These are phyloP conservation scores for Celastrina argiolus DNA, from an alignment of 2,888 invertebrate genomes.

Conservation along the genomic window DNA sequence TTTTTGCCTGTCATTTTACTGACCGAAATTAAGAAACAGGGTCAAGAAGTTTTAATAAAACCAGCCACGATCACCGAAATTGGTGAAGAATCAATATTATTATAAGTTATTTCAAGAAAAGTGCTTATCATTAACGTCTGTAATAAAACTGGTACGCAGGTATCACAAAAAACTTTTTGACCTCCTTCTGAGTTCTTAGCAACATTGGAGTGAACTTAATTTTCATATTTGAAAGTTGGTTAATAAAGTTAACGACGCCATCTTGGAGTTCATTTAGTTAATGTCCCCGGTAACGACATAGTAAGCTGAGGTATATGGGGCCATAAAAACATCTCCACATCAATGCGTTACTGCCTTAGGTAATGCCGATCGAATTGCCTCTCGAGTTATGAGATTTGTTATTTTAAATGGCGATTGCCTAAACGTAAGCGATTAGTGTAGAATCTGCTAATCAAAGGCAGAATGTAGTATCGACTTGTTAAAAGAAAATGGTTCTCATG, in stretches of 20 bases:
- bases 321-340: conserved; percentile 42
- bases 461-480: too few relatives aligned
- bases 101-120: too few relatives aligned
- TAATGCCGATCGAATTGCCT: neutral
- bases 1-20: too few relatives aligned
- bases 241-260: conserved; percentile 21
- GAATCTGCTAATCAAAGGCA: too few relatives aligned
- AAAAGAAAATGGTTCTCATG: too few relatives aligned
- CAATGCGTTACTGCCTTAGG: conserved; percentile 31
- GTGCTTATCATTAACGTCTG: too few relatives aligned
- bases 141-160: too few relatives aligned
- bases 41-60: too few relatives aligned
- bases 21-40: too few relatives aligned
- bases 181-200: neutral
- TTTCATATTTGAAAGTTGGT: conserved; percentile 21
- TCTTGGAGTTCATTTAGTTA: conserved; percentile 29
- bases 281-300: conserved; percentile 29
- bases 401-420: neutral
- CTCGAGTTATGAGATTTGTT: conserved; percentile 7
- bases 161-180: neutral
- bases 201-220: neutral
- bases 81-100: too few relatives aligned
- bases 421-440: too few relatives aligned
- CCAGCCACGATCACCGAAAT: too few relatives aligned
- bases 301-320: conserved; percentile 30